phyloP scores from a whole-genome alignment of 2,797 vertebrate species.

The Halcyon chelicuti region DNA sequence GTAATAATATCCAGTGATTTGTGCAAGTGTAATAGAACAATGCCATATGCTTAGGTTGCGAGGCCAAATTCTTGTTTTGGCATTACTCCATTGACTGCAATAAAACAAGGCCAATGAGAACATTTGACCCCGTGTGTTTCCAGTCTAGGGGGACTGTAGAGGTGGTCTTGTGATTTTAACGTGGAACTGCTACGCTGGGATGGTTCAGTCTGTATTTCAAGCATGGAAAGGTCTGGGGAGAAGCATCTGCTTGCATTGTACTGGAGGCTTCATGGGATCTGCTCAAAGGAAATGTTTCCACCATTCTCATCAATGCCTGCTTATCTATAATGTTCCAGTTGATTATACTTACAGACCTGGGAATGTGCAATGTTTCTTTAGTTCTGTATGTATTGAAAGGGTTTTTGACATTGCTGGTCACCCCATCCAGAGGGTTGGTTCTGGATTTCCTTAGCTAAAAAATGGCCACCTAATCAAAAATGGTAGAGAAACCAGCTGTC shows the following conservation, averaged over 20 bases:
- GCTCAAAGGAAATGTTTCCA: background rate
- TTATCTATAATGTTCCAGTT: background rate
- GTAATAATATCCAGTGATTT: slow-evolving; percentile 56
- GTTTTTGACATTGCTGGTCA: background rate
- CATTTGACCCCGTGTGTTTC: background rate
- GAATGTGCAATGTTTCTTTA: background rate
- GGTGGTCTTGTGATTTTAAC: background rate
- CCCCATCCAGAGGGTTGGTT: background rate
- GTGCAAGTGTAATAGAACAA: slow-evolving; percentile 61
- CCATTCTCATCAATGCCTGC: background rate
- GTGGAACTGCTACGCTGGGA: background rate
- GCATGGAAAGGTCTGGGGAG: background rate
- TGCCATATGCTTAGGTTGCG: slow-evolving; percentile 41
- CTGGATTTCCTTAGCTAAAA: background rate
- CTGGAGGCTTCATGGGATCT: background rate
- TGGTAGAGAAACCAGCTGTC: background rate
- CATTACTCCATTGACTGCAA: slow-evolving; percentile 1
- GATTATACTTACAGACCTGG: background rate
- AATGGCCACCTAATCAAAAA: background rate
- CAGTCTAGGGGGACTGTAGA: background rate
- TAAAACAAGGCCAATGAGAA: background rate
- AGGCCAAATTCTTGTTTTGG: slow-evolving; percentile 57
- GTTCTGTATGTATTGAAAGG: background rate
- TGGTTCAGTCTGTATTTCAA: background rate
- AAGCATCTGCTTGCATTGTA: background rate